Conservation (phyloP, 2,888 invertebrate species). For the Standfussiana lucernea region DNA sequence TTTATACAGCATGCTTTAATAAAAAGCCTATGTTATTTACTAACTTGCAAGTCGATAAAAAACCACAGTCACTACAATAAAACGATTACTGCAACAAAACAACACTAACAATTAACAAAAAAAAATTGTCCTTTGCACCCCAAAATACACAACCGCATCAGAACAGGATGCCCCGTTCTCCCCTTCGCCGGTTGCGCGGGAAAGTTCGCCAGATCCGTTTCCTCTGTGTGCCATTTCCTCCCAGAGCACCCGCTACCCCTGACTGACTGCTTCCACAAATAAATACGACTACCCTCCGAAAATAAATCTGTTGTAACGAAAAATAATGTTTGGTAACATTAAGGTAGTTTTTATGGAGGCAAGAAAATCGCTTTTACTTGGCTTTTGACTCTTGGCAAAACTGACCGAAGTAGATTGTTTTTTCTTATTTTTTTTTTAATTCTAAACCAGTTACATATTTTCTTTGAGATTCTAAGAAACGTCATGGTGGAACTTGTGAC, state of each 20-base stretch:
- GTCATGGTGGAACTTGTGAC: too few relatives aligned
- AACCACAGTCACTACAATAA: constrained; percentile 21
- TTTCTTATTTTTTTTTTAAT: background rate
- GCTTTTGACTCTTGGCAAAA: constrained; percentile 10
- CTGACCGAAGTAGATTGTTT: background rate
- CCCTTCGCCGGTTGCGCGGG: constrained; percentile 84
- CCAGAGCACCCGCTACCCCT: constrained; percentile 72
- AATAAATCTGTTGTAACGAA: constrained; percentile 83
- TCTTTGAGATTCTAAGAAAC: too few relatives aligned
- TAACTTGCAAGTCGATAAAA: background rate
- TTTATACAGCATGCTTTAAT: background rate
- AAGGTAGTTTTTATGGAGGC: constrained; percentile 45
- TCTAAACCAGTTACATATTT: too few relatives aligned
- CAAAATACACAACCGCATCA: constrained; percentile 73
- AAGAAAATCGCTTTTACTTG: constrained; percentile 18
- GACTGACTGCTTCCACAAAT: constrained; percentile 82
- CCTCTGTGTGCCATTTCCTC: constrained; percentile 87
- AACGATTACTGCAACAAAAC: constrained; percentile 22
- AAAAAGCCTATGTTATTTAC: background rate
- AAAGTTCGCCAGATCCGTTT: constrained; percentile 88
- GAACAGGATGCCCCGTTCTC: constrained; percentile 77
- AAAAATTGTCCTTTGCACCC: constrained; percentile 42
- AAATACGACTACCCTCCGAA: constrained; percentile 82
- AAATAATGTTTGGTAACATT: constrained; percentile 76
- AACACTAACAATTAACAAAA: constrained; percentile 25